A percentile compares a stretch with the other conserved stretches of the same genome.
Conservation (phyloP, 1,140 invertebrate genomes). For the Aphelinus atriplicis region DNA sequence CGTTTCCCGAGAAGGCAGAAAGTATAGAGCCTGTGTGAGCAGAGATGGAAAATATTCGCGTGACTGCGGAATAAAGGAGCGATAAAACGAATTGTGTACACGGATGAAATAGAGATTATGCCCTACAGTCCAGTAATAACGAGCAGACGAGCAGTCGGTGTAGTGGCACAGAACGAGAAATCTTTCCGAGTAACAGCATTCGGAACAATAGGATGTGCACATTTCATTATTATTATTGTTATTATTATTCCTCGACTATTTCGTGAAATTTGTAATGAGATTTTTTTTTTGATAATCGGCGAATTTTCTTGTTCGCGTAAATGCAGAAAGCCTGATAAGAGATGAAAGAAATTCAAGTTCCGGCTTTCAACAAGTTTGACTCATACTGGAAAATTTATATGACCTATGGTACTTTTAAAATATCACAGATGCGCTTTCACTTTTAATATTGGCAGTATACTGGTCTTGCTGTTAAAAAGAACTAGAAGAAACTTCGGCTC, state of each 20-base stretch:
- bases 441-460: constrained; percentile 3
- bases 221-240: too few relatives aligned
- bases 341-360: not conserved
- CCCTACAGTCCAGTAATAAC: constrained; percentile 21
- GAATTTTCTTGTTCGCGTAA: not conserved
- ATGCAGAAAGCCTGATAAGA: not conserved
- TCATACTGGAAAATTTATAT: not conserved
- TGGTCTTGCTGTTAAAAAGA: constrained; percentile 15
- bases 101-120: constrained; percentile 30
- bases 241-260: not conserved
- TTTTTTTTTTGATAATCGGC: not conserved
- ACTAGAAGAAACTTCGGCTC: constrained; percentile 2
- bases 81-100: constrained; percentile 31
- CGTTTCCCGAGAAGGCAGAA: not conserved
- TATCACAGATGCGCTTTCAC: constrained; percentile 38
- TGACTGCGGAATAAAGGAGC: constrained; percentile 19
- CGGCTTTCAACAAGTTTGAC: constrained; percentile 6
- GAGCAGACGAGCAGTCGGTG: constrained; percentile 18
- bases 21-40: not conserved
- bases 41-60: constrained; percentile 28
- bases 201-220: not conserved
- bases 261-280: constrained; percentile 3
- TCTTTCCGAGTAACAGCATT: not conserved
- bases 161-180: constrained; percentile 5
- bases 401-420: constrained; percentile 6